Percentiles rank a stretch among this genome's conserved stretches.
Conservation (phyloP, 2,888 invertebrate genomes). For the Diadegma fenestrale region DNA sequence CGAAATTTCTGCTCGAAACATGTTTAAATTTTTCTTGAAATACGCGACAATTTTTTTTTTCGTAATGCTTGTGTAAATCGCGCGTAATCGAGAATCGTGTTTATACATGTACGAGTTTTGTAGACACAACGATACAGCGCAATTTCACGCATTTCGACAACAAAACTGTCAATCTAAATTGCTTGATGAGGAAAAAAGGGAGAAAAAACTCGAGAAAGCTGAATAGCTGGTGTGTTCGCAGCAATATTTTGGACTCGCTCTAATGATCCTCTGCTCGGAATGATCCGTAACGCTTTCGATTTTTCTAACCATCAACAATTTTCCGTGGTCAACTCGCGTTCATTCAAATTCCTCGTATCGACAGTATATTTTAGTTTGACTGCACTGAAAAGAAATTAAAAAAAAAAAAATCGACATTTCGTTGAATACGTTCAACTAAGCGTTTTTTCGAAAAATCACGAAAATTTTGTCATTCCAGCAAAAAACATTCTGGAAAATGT, state of each 20-base stretch:
- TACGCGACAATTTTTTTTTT: neutral
- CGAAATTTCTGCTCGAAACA: neutral
- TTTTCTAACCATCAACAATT: slow-evolving; percentile 32
- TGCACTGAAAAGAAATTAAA: too few relatives aligned
- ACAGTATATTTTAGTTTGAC: neutral
- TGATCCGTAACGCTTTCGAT: slow-evolving; percentile 44
- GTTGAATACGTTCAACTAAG: too few relatives aligned
- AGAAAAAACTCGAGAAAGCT: slow-evolving; percentile 38
- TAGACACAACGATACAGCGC: slow-evolving; percentile 17
- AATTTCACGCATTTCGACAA: slow-evolving; percentile 47
- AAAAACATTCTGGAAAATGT: too few relatives aligned
- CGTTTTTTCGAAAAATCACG: too few relatives aligned
- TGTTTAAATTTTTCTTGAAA: neutral
- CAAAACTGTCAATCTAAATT: slow-evolving; percentile 18
- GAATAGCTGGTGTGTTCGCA: neutral
- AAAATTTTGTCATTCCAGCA: too few relatives aligned
- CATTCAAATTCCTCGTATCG: neutral
- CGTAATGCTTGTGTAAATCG: neutral
- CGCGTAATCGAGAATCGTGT: neutral
- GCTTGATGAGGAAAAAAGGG: neutral
- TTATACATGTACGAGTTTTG: neutral
- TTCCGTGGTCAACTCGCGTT: neutral
- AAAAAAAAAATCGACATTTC: too few relatives aligned
- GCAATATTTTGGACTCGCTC: slow-evolving; percentile 39
- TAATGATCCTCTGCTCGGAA: slow-evolving; percentile 28